These are phyloP conservation scores for Habroteleia sp. DNA, from an alignment of 2,888 invertebrate genomes.

Conservation along the genomic window DNA sequence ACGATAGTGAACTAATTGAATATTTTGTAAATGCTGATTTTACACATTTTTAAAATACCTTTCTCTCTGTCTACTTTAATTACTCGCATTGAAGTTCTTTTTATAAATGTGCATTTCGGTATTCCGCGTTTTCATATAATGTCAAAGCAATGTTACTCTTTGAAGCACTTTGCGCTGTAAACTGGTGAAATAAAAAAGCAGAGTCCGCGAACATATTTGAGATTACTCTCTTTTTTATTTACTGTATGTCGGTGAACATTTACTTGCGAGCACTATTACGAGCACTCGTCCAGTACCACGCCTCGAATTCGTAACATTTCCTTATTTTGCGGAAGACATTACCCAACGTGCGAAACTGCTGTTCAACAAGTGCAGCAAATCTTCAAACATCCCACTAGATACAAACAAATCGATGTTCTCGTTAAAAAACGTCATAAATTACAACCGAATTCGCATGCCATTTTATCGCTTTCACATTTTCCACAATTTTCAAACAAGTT, in stretches of 20 bases:
- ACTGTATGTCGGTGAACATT: slow-evolving; percentile 32
- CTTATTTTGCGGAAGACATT: slow-evolving; percentile 73
- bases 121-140: no score
- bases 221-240: slow-evolving; percentile 35
- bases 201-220: slow-evolving; percentile 12
- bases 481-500: no score
- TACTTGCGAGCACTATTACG: slow-evolving; percentile 31
- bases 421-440: slow-evolving; percentile 29
- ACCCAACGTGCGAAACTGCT: slow-evolving; percentile 56
- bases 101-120: no score
- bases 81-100: no score
- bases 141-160: no score
- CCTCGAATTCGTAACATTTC: slow-evolving; percentile 71
- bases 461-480: no score
- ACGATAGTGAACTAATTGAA: no score
- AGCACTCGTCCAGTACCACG: slow-evolving; percentile 63
- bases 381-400: slow-evolving; percentile 37
- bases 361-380: slow-evolving; percentile 47
- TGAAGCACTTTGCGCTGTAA: slow-evolving; percentile 11
- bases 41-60: no score
- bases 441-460: slow-evolving; percentile 2
- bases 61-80: no score
- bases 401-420: slow-evolving; percentile 13
- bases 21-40: no score
- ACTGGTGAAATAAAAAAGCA: slow-evolving; percentile 12